Conservation (phyloP, 1,140 invertebrate species). For the Propsilocerus akamusi region DNA sequence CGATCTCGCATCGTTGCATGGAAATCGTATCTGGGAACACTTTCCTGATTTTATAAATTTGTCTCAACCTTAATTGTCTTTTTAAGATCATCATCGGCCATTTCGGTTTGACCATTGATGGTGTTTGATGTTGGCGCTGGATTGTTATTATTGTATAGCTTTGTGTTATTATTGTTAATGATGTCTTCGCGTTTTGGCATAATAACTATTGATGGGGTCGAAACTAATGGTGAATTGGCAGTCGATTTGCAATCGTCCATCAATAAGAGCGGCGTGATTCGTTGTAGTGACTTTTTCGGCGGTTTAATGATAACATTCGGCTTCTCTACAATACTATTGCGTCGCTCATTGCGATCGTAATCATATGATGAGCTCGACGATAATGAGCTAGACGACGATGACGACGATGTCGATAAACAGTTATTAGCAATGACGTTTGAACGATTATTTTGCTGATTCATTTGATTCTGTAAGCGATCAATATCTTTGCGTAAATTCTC, state of each 20-base stretch:
- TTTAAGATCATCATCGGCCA: background rate
- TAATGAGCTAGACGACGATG: background rate
- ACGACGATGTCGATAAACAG: background rate
- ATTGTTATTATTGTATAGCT: background rate
- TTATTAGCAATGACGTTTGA: background rate
- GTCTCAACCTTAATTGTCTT: background rate
- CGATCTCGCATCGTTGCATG: background rate
- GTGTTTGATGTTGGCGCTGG: background rate
- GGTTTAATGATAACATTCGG: background rate
- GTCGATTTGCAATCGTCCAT: background rate
- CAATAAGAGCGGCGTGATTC: background rate
- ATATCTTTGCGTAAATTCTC: background rate
- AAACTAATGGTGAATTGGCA: background rate
- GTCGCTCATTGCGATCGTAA: background rate
- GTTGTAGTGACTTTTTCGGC: background rate
- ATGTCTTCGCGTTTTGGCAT: constrained; percentile 1
- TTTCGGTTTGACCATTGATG: background rate
- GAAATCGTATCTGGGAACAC: background rate
- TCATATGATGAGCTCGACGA: background rate
- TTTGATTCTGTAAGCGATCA: background rate
- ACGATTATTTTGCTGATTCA: background rate
- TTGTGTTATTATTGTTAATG: background rate
- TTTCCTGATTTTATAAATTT: constrained; percentile 1
- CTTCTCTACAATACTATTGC: background rate
- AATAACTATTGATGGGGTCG: background rate